Base-by-base conservation (phyloP, 2,888 invertebrate genomes). In the Rhyacophila evoluta region DNA sequence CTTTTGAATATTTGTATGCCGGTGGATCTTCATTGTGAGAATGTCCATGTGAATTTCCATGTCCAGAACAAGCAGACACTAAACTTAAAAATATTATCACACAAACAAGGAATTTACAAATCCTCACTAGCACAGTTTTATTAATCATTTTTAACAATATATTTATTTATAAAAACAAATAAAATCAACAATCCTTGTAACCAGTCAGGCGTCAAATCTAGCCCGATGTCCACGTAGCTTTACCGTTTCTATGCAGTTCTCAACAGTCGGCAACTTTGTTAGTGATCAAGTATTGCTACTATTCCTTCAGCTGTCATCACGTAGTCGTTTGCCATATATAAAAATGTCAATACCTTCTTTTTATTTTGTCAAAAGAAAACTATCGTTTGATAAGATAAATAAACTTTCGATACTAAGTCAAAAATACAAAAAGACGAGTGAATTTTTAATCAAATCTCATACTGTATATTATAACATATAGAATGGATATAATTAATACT, bases 1-100 rank as follows among this genome's bases (percentile, higher is more conserved):
- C 89, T 85, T 90, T 89, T 33, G 96, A 95, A 87, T 97, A 98
- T 88, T 97, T 97, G 85, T 93, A 97, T 74, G 95, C 91, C 19
- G 97, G 93, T 73, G 92, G 87, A 84, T 93, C 85, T 12, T 84
- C 69, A 36, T 73, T 70, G 41, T 81, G 81, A 55, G 76, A 77
- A 41, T 81, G 81, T 3, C 72, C 81, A 19, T 79, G 73, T 6
- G 29, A 33, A 33, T 33, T 6, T 33, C 29, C 29, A 33, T 33
- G 29, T 33, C 55, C 55, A 5, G 55, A 4, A 19, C 55, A 55
- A 10, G 55, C 19, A 10, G 55, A 55, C 25, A 55, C 55, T 55
- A 55, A 25, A 19, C 55, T 55, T 55, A 55, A 55, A 55, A 55
- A 55, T 55, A 55, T 25, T 55, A 55, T 55, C 25, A 55, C 55